Evolutionary conservation across 2,113 vertebrate genomes (phyloP), one percentile per base, ranked within the genome.

Genomic region (Pipra filicauda): DNA sequence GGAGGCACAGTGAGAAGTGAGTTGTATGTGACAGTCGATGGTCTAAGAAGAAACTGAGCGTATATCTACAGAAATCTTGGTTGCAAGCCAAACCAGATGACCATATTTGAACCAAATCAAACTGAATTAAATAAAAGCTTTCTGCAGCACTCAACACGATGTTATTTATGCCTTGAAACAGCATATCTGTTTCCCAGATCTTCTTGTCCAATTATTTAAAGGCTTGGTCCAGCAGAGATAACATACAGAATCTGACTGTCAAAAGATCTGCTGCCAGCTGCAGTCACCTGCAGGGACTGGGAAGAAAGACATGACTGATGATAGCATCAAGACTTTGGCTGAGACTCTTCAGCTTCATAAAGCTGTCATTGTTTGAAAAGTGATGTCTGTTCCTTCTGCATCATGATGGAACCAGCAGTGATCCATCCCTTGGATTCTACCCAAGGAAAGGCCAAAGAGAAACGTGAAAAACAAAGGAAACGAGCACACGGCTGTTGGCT

Each of bases 341-440:
- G 84, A 88, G 79, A 65, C 81, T 91, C 67, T 70, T 69, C n/a
- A 85, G 58, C 31, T 92, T 95, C 92, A 85, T 95, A 96, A 96
- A 94, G 89, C 89, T 92, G 95, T 96, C 92, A 96, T 95, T 96
- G 93, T 96, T 92, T 86, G 83, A 93, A 89, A 96, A 85, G 69
- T 55, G 82, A 91, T 89, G 93, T 84, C 78, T 89, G 83, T 41
- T 95, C 72, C 13, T 72, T 88, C 84, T 91, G 89, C 75, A 93
- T 91, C 67, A 8, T 66, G 96, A 83, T 79, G 81, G 81, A 95
- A 95, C 58, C 80, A 95, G 76, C 83, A 93, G 88, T 90, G 93
- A 95, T 91, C 95, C 74, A 94, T 89, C 86, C 80, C 66, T 88
- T 97, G 96, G 94, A 95, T 84, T 77, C 46, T 41, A 79, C 88